Evolutionary conservation across 2,888 invertebrate genomes (phyloP), one percentile per base, ranked within the genome.

Genomic region (Drosophila mimetica): DNA sequence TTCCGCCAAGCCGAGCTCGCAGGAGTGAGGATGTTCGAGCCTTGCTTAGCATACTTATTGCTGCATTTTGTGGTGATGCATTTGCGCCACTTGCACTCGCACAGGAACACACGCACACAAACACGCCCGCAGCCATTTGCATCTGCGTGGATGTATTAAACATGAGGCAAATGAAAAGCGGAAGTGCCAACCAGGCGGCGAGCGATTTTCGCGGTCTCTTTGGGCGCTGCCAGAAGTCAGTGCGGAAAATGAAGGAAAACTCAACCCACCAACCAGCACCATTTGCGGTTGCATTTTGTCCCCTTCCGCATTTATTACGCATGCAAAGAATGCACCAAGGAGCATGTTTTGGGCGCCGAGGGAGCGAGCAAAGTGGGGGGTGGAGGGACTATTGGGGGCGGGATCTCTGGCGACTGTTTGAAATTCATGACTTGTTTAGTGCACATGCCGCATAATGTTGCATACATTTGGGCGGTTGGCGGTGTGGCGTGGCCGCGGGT

Each of bases 401-500:
- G 64, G 34, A 42, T 50, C 32, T 30, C 50, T 30, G 52, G 67
- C 64, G 73, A 71, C 87, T 85, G 75, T 63, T 84, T 84, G 86
- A 83, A 87, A 84, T 84, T 84, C 84, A 84, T 84, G 84, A 82
- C 84, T 75, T 87, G 84, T 85, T 84, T 84, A 79, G 84, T 71
- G 77, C 86, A 85, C 84, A 84, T 84, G 84, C 86, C 79, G 88
- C 88, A 86, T 84, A 85, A 84, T 87, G 83, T 87, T 77, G 87
- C 86, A 87, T 87, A 66, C 76, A 87, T 77, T 84, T 60, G 74
- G 60, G 48, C 30, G 34, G 44, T 34, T 36, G 63, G 41, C n/a
- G 41, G 41, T n/a, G 37, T 2, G 36, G 41, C 18, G 37, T 2
- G 36, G 71, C 57, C 57, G 36, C 70, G 44, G 54, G 34, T 50